phyloP scores from a whole-genome alignment of 2,113 vertebrate species.

The Promerops cafer region DNA sequence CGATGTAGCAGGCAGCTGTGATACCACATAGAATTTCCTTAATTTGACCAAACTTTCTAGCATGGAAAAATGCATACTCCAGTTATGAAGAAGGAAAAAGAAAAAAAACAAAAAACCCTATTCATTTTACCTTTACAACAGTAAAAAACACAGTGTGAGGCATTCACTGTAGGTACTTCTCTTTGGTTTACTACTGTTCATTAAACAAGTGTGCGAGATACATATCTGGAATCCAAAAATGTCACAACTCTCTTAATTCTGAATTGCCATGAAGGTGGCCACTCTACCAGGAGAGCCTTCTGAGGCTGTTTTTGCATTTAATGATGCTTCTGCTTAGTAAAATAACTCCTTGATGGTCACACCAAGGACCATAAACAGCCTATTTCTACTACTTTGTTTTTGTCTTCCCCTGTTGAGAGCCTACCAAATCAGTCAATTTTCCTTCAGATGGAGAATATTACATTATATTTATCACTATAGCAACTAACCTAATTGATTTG shows the following conservation, averaged over 20 bases:
- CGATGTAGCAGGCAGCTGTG: not conserved
- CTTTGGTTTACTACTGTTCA: not conserved
- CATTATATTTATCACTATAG: constrained; percentile 67
- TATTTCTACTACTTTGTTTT: not conserved
- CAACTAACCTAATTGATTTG: constrained; percentile 70
- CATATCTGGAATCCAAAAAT: not conserved
- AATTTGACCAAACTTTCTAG: not conserved
- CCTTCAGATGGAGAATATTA: not conserved
- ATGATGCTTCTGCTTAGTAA: not conserved
- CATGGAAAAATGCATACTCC: not conserved
- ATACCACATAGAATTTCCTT: not conserved
- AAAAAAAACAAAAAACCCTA: not conserved
- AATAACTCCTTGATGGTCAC: not conserved
- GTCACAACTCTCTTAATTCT: not conserved
- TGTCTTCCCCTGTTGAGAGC: not conserved
- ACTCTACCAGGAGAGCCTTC: not conserved
- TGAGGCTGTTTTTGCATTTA: not conserved
- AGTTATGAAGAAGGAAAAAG: not conserved
- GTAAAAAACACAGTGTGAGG: not conserved
- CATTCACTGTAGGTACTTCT: not conserved
- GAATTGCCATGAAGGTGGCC: not conserved
- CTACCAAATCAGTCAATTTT: constrained; percentile 1
- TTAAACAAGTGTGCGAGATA: not conserved
- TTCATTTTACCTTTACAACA: not conserved
- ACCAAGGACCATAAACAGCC: not conserved